These are phyloP conservation scores for Caiman crocodilus DNA, from an alignment of 2,797 vertebrate species.

Conservation along the genomic window DNA sequence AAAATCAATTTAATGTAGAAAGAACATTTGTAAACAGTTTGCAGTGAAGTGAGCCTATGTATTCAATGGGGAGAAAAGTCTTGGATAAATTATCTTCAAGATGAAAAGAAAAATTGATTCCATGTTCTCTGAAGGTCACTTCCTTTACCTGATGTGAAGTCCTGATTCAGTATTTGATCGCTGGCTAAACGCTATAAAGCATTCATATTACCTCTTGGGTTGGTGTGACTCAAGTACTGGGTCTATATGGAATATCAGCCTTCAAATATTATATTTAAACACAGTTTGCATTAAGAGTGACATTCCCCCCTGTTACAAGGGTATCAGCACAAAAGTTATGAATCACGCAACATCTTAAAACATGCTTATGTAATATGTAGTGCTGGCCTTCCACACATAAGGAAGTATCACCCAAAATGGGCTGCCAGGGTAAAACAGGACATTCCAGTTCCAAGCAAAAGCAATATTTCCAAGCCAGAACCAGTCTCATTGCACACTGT, in stretches of 20 bases:
- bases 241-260: constrained; percentile 49
- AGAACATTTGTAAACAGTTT: constrained; percentile 80
- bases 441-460: background rate
- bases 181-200: constrained; percentile 67
- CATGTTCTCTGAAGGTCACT: constrained; percentile 72
- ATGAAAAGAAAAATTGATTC: constrained; percentile 71
- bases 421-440: background rate
- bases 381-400: background rate
- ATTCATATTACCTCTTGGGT: constrained; percentile 43
- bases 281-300: constrained; percentile 46
- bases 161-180: constrained; percentile 71
- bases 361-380: constrained; percentile 21
- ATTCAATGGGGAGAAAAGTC: constrained; percentile 71
- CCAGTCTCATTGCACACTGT: background rate
- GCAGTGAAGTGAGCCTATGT: constrained; percentile 54
- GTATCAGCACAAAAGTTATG: constrained; percentile 6
- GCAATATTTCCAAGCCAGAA: background rate
- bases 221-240: constrained; percentile 51
- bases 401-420: background rate
- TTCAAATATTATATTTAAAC: constrained; percentile 72
- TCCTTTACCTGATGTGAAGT: constrained; percentile 40
- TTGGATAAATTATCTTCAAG: constrained; percentile 72
- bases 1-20: constrained; percentile 81
- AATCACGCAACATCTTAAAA: constrained; percentile 37
- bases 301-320: constrained; percentile 55